Evolutionary conservation across 1,140 invertebrate genomes (phyloP), one percentile per base, ranked within the genome.

Genomic region (Leptopilina clavipes): DNA sequence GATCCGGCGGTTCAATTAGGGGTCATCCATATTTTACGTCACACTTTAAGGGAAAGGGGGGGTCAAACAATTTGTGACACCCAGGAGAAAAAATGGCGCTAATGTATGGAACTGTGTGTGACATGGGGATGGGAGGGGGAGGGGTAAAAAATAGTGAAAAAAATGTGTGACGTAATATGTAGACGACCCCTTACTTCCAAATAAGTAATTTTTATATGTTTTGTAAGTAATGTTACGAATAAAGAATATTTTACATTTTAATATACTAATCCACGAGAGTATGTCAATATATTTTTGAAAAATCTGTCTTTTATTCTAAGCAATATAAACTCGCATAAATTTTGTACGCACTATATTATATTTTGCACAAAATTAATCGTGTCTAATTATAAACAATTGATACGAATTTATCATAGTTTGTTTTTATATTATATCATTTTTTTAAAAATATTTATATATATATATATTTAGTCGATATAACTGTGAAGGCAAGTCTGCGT

Each of bases 171-270:
- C n/a, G n/a, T n/a, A n/a, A n/a, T n/a, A n/a, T n/a, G n/a, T n/a
- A n/a, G n/a, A n/a, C n/a, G n/a, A n/a, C n/a, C n/a, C n/a, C n/a
- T n/a, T 72, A 79, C 72, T 76, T 80, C 76, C 73, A 80, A 77
- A 79, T 80, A 79, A 76, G 44, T 73, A 76, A 77, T 78, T 82
- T 77, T 78, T 76, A 76, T 84, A 82, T 79, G 74, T 81, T 82
- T 79, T 70, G 71, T 74, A 73, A 78, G 40, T 40, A 78, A 74
- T 81, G 56, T 22, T 52, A 72, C 12, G n/a, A 73, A 76, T 72
- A 75, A 54, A 48, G 43, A 56, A 22, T 80, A 76, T 76, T 80
- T 78, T 76, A 78, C 18, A 74, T 48, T 77, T 77, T 75, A 77
- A 72, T 17, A 7, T 70, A 80, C 71, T 44, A 14, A 44, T 17